Evolutionary conservation across 2,797 vertebrate genomes (phyloP), one percentile per base, ranked within the genome.

Genomic region (Merluccius polli): DNA sequence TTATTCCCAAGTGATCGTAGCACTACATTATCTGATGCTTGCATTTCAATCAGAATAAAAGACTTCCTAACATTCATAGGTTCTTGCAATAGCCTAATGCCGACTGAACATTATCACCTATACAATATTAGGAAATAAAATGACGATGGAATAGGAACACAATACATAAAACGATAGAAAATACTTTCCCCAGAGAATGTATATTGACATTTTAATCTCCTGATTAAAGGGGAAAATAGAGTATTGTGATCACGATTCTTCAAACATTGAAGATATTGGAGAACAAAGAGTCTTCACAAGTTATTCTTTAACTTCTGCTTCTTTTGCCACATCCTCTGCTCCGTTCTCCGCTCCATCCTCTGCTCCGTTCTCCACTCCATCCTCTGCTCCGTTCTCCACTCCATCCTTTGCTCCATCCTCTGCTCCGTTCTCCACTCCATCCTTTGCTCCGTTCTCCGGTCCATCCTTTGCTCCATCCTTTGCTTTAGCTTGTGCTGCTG

Each of bases 301-400:
- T 71, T 41, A 76, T 72, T 15, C 70, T 67, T 65, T 36, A 63
- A 63, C 44, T 72, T 63, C 65, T 12, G 65, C 15, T 29, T 30
- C n/a, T 67, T 12, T 65, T 36, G n/a, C 41, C 13, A 21, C 18
- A n/a, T 10, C 24, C 67, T 32, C 27, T 36, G 44, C 1, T 18
- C n/a, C 52, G 18, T 5, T 38, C 27, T 48, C n/a, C 8, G 59
- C 59, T 8, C 18, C 18, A 24, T 63, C 59, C 59, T 48, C 10
- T 33, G 32, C 2, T 3, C 2, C 32, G 7, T 33, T 11, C 38
- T 41, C n/a, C n/a, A 13, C 38, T 38, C 9, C 11, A 5, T 36
- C n/a, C n/a, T n/a, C n/a, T n/a, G n/a, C n/a, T n/a, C n/a, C n/a
- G n/a, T n/a, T n/a, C n/a, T n/a, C n/a, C n/a, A n/a, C n/a, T n/a